Evolutionary conservation across 1,140 invertebrate species (phyloP).

Genomic region (Antheraea mylitta): DNA sequence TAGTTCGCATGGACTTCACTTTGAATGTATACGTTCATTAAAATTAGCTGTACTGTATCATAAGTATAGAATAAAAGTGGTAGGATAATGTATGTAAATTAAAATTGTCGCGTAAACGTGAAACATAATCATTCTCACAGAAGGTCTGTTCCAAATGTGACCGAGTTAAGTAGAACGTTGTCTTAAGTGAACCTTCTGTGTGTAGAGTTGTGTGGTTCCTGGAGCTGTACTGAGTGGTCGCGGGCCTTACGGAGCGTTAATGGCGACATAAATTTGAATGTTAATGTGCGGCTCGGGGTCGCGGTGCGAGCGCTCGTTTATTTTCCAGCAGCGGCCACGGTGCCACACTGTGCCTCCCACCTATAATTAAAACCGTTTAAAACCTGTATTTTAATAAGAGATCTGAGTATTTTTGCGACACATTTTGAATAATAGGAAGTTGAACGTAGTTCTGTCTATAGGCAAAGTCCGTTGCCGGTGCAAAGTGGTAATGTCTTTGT

Average conservation of each 20-base stretch:
- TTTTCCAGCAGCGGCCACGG: conserved; percentile 6
- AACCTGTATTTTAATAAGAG: background rate
- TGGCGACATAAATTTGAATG: conserved; percentile 41
- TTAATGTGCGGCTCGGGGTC: conserved; percentile 26
- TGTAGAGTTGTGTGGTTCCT: background rate
- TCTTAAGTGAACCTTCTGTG: background rate
- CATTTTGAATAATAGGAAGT: background rate
- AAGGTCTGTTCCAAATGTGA: no score
- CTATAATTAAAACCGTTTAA: background rate
- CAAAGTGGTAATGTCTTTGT: background rate
- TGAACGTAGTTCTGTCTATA: background rate
- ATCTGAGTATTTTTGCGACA: background rate
- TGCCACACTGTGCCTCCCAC: background rate
- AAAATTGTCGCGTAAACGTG: no score
- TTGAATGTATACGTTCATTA: no score
- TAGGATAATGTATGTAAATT: no score
- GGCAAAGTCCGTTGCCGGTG: background rate
- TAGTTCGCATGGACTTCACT: no score
- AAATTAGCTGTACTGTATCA: no score
- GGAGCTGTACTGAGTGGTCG: background rate
- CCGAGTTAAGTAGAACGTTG: no score
- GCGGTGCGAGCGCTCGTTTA: conserved; percentile 11
- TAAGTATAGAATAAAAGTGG: no score
- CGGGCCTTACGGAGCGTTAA: conserved; percentile 24
- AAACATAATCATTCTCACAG: no score